Evolutionary conservation across 2,888 invertebrate genomes (phyloP).

Genomic region (Neocrepidodera transversa): DNA sequence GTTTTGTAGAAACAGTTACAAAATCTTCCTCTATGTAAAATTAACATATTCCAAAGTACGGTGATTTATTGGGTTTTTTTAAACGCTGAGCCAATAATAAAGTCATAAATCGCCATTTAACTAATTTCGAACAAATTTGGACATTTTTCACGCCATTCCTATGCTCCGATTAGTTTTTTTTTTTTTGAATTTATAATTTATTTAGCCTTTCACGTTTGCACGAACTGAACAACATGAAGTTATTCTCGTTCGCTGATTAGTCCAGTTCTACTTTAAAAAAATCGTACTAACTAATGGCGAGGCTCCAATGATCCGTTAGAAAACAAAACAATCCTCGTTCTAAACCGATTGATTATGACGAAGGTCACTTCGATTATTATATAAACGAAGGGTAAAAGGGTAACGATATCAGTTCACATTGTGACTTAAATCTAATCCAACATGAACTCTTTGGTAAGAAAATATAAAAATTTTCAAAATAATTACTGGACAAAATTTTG

Average conservation of each 20-base stretch:
- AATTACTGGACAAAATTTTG: no score
- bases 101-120: no score
- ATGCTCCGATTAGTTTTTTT: no score
- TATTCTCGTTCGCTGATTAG: conserved; percentile 4
- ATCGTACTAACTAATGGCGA: no score
- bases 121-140: no score
- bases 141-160: no score
- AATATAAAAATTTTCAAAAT: neutral
- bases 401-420: conserved; percentile 32
- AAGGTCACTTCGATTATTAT: conserved; percentile 27
- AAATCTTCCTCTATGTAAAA: no score
- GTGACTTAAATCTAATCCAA: conserved; percentile 28
- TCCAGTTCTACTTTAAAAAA: neutral
- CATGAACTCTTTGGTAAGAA: conserved; percentile 39
- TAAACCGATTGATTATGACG: neutral
- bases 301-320: neutral
- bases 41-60: no score
- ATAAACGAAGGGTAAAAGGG: conserved; percentile 30
- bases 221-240: neutral
- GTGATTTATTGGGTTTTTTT: no score
- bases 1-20: no score
- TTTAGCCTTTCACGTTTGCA: conserved; percentile 9
- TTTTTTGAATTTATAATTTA: no score
- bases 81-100: no score
- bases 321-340: neutral